Base-by-base conservation (phyloP, 2,797 vertebrate genomes). In the Tenualosa ilisha region DNA sequence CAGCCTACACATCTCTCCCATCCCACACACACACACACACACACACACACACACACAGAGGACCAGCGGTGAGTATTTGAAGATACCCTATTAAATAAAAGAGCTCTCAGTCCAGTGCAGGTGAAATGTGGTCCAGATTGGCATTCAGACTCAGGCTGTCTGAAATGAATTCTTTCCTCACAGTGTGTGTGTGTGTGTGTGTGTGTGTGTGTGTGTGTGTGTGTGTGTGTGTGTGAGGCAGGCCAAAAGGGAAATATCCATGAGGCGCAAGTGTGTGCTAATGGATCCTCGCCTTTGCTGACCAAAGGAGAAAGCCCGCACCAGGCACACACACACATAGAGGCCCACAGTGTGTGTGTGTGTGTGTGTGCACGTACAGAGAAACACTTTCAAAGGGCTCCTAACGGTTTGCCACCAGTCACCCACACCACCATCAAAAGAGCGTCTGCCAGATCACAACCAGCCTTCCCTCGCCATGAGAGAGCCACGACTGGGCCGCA, bases 1-100 rank as follows among this genome's bases (percentile, higher is more conserved):
- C 59, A 63, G 59, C 59, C n/a, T 24, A 24, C 59, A 63, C 59
- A 63, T 63, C 59, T 24, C 56, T 59, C 3, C 56, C 59, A 24
- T 63, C n/a, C 20, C 56, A 61, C 56, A 61, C 56, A 61, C 56
- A 61, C 56, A 61, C 56, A 61, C 56, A 61, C 56, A 61, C 56
- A 61, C 22, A 61, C 56, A 61, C 56, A 61, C 22, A 61, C 56
- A 61, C 54, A 59, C 20, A 59, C 56, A 59, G 59, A 63, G 59
- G 54, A 56, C 20, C 6, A 22, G 4, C 20, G 54, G 17, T 5
- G 54, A 56, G 59, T 63, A 63, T 63, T 63, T 63, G 59, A 63
- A 63, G 59, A 63, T 63, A 63, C 59, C 59, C 59, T 63, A 24
- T 63, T 63, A 63, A 24, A 63, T 63, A 7, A 63, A 63, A 63